Evolutionary conservation across 2,113 vertebrate species (phyloP).

Genomic region (Callionymus lyra): DNA sequence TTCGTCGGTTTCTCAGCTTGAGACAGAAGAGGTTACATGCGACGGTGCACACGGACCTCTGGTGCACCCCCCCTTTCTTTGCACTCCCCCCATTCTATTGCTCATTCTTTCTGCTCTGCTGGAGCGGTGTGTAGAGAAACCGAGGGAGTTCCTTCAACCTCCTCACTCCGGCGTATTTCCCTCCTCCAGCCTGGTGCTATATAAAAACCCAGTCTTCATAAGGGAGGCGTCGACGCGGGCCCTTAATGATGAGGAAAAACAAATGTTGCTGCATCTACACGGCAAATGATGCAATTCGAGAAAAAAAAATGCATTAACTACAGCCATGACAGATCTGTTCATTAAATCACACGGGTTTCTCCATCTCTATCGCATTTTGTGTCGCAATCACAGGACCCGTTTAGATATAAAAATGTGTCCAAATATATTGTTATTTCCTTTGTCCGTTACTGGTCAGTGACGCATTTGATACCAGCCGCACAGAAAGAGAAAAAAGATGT

Average conservation of each 20-base stretch:
- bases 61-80: not conserved
- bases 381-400: too few species aligned
- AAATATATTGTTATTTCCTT: too few species aligned
- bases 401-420: too few species aligned
- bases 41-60: constrained; percentile 3
- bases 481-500: too few species aligned
- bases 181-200: constrained; percentile 1
- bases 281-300: constrained; percentile 26
- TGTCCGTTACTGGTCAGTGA: too few species aligned
- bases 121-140: constrained; percentile 21
- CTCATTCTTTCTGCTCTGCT: constrained; percentile 32
- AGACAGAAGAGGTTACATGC: constrained; percentile 4
- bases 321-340: too few species aligned
- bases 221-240: constrained; percentile 17
- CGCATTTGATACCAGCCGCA: too few species aligned
- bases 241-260: constrained; percentile 33
- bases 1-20: not conserved
- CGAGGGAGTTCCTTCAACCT: constrained; percentile 46
- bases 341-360: too few species aligned
- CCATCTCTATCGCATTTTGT: too few species aligned
- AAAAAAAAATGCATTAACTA: too few species aligned
- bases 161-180: not conserved
- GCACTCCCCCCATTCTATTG: too few species aligned
- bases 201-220: constrained; percentile 23
- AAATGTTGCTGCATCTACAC: constrained; percentile 17